Evolutionary conservation across 2,888 invertebrate species (phyloP), one percentile per base, ranked within the genome.

Genomic region (Ceraclea dissimilis): DNA sequence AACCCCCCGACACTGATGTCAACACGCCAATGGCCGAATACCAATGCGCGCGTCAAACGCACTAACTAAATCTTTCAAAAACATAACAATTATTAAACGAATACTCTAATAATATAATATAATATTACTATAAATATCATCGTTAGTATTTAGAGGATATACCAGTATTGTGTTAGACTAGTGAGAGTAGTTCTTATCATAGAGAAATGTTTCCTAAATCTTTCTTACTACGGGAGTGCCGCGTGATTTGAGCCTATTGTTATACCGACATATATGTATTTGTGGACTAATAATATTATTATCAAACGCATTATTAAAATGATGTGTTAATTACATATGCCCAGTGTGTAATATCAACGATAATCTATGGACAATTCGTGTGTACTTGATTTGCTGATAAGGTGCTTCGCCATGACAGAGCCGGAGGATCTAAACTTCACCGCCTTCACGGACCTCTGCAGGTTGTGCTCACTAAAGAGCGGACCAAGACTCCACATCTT

Each of bases 401-500:
- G 77, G 77, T 78, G 78, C 74, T 78, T 77, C 75, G 77, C 76
- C 67, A 78, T 78, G 78, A 79, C 79, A 71, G 81, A 81, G 80
- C 80, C 81, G 71, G 80, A 81, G 76, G 82, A 83, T 71, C 81
- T 85, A 67, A 85, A 83, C 74, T 82, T 82, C 71, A 78, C 79
- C 66, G 80, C 79, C 68, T 84, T 84, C 72, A 79, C 82, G 63
- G 84, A 85, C 75, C 77, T 85, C 65, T 86, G 85, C 70, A 78
- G 85, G 68, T 76, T 86, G 63, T 86, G 85, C 70, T 83, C 84
- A 64, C 74, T 85, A 65, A 84, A 83, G 72, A 82, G 81, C 68
- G 84, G 82, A 62, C 82, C 84, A 64, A 77, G 85, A 69, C 77
- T 85, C 64, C 82, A 84, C 69, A 81, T 85, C 67, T 85, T 85